A percentile compares a stretch with the other conserved stretches of the same genome.
Evolutionary conservation across 2,797 vertebrate species (phyloP).

Genomic region (Phalloptychus januarius): DNA sequence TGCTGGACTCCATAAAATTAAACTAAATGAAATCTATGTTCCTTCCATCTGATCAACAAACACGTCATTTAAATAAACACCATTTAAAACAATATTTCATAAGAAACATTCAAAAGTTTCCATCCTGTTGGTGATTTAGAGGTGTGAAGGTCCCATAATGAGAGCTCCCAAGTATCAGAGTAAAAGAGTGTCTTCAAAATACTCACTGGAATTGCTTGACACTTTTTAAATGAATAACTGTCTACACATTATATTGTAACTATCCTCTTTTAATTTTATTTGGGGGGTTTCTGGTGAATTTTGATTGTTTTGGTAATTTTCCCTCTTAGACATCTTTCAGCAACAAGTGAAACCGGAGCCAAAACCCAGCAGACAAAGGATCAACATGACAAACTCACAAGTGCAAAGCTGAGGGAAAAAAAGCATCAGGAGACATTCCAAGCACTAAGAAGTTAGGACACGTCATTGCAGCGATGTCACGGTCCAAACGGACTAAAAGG

Average conservation of each 20-base stretch:
- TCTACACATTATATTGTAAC: neutral
- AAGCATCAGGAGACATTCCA: conserved; percentile 24
- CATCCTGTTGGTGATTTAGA: neutral
- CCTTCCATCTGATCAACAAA: neutral
- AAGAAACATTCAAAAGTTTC: neutral
- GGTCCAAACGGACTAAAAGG: conserved; percentile 51
- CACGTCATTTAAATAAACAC: neutral
- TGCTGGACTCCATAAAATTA: neutral
- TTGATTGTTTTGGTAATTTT: neutral
- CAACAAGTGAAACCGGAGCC: conserved; percentile 43
- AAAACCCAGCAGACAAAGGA: conserved; percentile 54
- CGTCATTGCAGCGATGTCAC: conserved; percentile 14
- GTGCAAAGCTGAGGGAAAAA: conserved; percentile 33
- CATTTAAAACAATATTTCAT: neutral
- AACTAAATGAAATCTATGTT: neutral
- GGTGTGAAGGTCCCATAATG: neutral
- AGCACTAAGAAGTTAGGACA: conserved; percentile 29
- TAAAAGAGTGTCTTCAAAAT: neutral
- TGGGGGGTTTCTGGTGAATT: neutral
- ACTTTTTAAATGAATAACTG: neutral
- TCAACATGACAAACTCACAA: conserved; percentile 38
- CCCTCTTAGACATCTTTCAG: conserved; percentile 38
- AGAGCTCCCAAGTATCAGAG: neutral
- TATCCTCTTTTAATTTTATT: neutral
- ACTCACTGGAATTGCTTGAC: neutral